Evolutionary conservation across 1,140 invertebrate genomes (phyloP).

Genomic region (Eurosta solidaginis): DNA sequence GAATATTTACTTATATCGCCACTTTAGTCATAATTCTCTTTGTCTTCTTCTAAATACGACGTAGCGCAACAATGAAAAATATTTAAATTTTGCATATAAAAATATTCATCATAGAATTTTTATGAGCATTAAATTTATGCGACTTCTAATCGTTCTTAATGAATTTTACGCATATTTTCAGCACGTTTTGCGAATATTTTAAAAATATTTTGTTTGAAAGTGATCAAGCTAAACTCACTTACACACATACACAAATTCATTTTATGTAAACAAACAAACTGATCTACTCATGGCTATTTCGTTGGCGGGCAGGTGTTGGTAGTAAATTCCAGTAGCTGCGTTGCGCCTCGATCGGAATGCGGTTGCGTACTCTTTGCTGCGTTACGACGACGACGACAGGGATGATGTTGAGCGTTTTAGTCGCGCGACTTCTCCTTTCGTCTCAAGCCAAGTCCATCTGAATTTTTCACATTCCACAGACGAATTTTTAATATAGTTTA

Average conservation of each 20-base stretch:
- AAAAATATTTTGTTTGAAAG: background rate
- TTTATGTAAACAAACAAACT: no score
- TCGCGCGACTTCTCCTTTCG: background rate
- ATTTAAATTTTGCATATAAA: background rate
- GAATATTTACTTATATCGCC: no score
- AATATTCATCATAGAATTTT: constrained; percentile 3
- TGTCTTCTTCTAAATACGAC: background rate
- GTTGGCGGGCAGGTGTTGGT: constrained; percentile 15
- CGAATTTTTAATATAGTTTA: constrained; percentile 24
- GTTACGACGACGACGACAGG: background rate
- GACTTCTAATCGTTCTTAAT: constrained; percentile 2
- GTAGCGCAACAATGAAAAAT: background rate
- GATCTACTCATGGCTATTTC: no score
- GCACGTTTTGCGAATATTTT: background rate
- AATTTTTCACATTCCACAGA: constrained; percentile 21
- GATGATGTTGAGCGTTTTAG: background rate
- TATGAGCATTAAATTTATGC: constrained; percentile 10
- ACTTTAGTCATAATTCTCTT: background rate
- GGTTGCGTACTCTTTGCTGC: constrained; percentile 22
- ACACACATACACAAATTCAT: background rate
- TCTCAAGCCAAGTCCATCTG: constrained; percentile 15
- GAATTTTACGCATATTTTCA: constrained; percentile 13
- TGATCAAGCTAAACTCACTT: background rate
- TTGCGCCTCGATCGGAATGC: constrained; percentile 20
- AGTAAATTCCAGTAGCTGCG: constrained; percentile 21